Evolutionary conservation across 2,113 vertebrate species (phyloP).

Genomic region (Crotalus horridus): DNA sequence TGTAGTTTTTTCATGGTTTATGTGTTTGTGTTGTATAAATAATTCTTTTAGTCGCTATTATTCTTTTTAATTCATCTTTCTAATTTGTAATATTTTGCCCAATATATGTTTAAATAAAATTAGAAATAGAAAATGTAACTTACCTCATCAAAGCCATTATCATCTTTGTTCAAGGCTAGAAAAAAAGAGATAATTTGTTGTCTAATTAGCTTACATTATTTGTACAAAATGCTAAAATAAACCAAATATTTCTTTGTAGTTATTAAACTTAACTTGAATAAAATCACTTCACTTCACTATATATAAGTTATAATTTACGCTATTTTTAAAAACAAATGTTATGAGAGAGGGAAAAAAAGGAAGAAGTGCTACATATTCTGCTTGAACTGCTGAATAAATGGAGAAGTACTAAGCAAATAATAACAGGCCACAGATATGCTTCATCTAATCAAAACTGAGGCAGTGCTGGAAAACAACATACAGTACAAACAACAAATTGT

Average conservation of each 20-base stretch:
- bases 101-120: not conserved
- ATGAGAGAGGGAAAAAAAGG: constrained; percentile 26
- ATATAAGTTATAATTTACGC: not conserved
- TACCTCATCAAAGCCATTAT: constrained; percentile 93
- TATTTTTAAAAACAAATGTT: not conserved
- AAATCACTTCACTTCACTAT: constrained; percentile 39
- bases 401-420: not conserved
- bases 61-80: not conserved
- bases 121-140: constrained; percentile 58
- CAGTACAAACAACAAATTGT: not conserved
- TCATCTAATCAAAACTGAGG: not conserved
- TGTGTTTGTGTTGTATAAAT: not conserved
- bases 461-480: not conserved
- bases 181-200: constrained; percentile 71
- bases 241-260: constrained; percentile 30
- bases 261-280: constrained; percentile 55
- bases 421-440: not conserved
- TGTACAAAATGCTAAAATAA: constrained; percentile 31
- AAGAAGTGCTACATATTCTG: not conserved
- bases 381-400: not conserved
- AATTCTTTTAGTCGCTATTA: not conserved
- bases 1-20: not conserved
- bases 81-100: not conserved
- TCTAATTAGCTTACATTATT: constrained; percentile 33
- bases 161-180: constrained; percentile 96